Conservation (phyloP, 2,888 invertebrate genomes). For the Kryphioiulus occultus region DNA sequence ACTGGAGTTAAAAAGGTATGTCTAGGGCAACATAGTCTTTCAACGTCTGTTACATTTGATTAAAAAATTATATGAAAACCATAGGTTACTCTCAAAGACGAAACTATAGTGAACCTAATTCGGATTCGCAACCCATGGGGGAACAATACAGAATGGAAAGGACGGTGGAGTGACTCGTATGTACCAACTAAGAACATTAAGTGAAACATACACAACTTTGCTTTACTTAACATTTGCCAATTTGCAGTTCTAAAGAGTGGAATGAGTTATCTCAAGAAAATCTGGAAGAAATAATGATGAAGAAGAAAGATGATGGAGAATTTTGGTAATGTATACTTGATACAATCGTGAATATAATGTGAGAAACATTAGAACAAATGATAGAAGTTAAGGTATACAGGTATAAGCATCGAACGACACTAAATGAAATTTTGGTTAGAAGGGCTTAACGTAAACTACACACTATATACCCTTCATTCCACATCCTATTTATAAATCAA, state of each 20-base stretch:
- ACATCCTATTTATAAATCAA: too few species aligned
- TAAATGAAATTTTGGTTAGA: too few species aligned
- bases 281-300: neutral
- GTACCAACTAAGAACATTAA: neutral
- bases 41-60: neutral
- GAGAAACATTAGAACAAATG: too few species aligned
- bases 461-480: too few species aligned
- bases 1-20: slow-evolving; percentile 77
- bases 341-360: too few species aligned
- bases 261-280: neutral
- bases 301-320: slow-evolving; percentile 27
- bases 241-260: neutral
- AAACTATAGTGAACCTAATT: neutral
- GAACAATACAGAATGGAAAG: neutral
- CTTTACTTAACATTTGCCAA: neutral
- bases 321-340: slow-evolving; percentile 10
- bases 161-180: neutral
- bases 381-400: too few species aligned
- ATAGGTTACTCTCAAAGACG: neutral
- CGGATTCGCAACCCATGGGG: neutral
- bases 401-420: too few species aligned
- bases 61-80: neutral
- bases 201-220: neutral
- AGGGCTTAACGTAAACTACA: too few species aligned
- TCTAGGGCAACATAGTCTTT: neutral